Evolutionary conservation across 2,797 vertebrate genomes (phyloP), one percentile per base, ranked within the genome.

Genomic region (Malacoctenus gilli): DNA sequence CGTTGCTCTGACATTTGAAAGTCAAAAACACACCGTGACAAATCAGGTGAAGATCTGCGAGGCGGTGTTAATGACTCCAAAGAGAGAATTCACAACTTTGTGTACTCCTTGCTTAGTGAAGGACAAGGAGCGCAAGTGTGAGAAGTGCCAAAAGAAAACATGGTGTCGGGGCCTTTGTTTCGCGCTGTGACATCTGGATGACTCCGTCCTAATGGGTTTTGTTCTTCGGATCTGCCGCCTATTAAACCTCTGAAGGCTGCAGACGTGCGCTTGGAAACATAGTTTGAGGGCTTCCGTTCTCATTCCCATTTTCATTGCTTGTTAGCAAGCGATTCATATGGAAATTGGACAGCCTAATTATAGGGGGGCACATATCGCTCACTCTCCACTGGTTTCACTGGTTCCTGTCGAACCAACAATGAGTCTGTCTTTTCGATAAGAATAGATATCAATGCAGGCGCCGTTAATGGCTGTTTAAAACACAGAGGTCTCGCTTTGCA

Each of bases 331-430:
- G 14, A 85, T 75, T 85, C 70, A 77, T 71, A 84, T 86, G 75
- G 77, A 82, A 85, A 83, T 81, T 25, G 75, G 77, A 77, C 75
- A 64, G 12, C 55, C 71, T 76, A 79, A 83, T 82, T 71, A 71
- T 56, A 66, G 5, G 67, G 59, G 2, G 8, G 77, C 53, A 72
- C 56, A 83, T 74, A 71, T 79, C 54, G 12, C 42, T 81, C 68
- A 5, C 44, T 55, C 65, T 61, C 13, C 19, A 38, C 59, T 72
- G 62, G 59, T 80, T 82, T 82, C 50, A 62, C 68, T 72, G 52
- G 55, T 70, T 77, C 65, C 31, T 40, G 28, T 72, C 52, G 19
- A 28, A 37, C 50, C 42, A 66, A 69, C 46, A 65, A 57, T 61
- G 67, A 39, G 43, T 51, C 18, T 44, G 0, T 18, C 43, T 6